Evolutionary conservation across 2,113 vertebrate species (phyloP).

Genomic region (Trogon surrucura): DNA sequence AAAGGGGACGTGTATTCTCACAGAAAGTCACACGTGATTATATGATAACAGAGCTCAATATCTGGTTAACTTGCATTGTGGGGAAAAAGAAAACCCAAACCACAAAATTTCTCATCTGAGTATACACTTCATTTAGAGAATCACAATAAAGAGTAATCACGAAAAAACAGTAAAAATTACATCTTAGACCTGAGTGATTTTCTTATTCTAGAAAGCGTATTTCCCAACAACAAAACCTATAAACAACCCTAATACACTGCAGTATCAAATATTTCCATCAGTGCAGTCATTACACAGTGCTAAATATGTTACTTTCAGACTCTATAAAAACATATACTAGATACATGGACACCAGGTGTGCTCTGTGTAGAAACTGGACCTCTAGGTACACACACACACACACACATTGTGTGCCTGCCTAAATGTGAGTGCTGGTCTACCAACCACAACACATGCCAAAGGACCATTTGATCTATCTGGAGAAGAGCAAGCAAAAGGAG

Average conservation of each 20-base stretch:
- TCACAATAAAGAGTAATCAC: neutral
- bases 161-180: neutral
- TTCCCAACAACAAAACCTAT: neutral
- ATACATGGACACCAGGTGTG: neutral
- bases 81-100: neutral
- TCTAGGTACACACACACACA: neutral
- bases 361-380: neutral
- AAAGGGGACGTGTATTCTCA: neutral
- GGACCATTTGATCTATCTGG: neutral
- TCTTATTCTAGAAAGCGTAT: neutral
- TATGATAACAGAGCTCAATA: neutral
- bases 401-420: fast-evolving
- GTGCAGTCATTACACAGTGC: neutral
- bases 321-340: neutral
- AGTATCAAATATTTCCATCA: neutral
- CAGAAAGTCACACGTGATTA: neutral
- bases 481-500: neutral
- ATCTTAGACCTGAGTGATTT: neutral
- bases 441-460: neutral
- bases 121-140: neutral
- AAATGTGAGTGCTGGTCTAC: neutral
- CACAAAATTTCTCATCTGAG: neutral
- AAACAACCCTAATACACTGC: neutral
- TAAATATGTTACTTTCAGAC: neutral
- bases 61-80: neutral